Conservation (phyloP, 1,140 invertebrate species). For the Achroia grisella region DNA sequence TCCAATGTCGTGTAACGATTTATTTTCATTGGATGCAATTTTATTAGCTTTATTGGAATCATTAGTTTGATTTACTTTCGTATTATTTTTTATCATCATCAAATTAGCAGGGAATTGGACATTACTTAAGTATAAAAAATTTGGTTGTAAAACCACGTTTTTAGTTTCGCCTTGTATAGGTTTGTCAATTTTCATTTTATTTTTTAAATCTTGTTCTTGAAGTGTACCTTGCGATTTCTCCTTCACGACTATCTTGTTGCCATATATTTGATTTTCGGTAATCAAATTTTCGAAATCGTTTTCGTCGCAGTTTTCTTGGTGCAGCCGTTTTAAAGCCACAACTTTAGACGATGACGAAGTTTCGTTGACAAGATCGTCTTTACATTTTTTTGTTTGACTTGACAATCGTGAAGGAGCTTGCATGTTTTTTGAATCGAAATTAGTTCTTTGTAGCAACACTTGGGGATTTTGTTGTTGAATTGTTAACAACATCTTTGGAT, state of each 20-base stretch:
- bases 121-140: conserved; percentile 64
- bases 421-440: conserved; percentile 59
- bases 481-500: conserved; percentile 55
- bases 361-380: conserved; percentile 43
- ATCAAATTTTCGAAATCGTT: conserved; percentile 73
- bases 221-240: conserved; percentile 65
- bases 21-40: conserved; percentile 28
- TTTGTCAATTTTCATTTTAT: conserved; percentile 38
- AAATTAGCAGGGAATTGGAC: conserved; percentile 60
- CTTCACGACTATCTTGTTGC: conserved; percentile 72
- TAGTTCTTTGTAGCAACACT: conserved; percentile 47
- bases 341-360: conserved; percentile 55
- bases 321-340: conserved; percentile 59
- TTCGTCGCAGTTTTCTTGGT: conserved; percentile 66
- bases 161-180: conserved; percentile 26
- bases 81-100: conserved; percentile 60
- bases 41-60: conserved; percentile 28
- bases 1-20: conserved; percentile 20
- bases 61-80: conserved; percentile 22
- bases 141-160: conserved; percentile 54
- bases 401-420: conserved; percentile 60
- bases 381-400: conserved; percentile 49
- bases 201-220: conserved; percentile 57
- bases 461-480: conserved; percentile 54
- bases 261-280: conserved; percentile 73